These are phyloP conservation scores for Rosalia funebris DNA, from an alignment of 2,888 invertebrate species.

Conservation along the genomic window DNA sequence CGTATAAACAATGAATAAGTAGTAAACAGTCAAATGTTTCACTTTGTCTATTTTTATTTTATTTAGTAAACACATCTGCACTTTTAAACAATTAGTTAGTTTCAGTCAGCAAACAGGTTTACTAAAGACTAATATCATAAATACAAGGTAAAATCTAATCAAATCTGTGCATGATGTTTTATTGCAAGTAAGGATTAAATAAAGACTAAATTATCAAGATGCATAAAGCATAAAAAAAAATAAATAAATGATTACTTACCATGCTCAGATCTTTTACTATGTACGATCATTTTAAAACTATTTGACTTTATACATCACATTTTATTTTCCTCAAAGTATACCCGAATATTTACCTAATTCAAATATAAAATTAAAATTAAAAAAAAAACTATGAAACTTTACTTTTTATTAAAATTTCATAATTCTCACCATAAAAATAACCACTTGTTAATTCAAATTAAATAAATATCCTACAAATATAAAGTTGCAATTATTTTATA, in stretches of 20 bases:
- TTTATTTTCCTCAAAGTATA: constrained; percentile 37
- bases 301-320: constrained; percentile 44
- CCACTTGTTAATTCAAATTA: constrained; percentile 43
- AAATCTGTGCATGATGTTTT: constrained; percentile 51
- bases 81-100: background rate
- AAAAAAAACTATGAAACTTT: constrained; percentile 20
- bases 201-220: constrained; percentile 33
- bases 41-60: constrained; percentile 25
- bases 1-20: constrained; percentile 26
- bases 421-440: constrained; percentile 19
- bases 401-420: constrained; percentile 6
- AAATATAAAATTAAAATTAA: constrained; percentile 37
- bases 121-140: constrained; percentile 41
- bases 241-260: constrained; percentile 40
- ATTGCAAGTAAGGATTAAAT: constrained; percentile 39
- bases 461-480: constrained; percentile 50
- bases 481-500: constrained; percentile 34
- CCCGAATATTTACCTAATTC: constrained; percentile 48
- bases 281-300: constrained; percentile 60
- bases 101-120: constrained; percentile 19
- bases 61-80: constrained; percentile 19
- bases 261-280: constrained; percentile 57
- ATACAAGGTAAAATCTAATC: constrained; percentile 45
- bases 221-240: constrained; percentile 30
- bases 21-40: constrained; percentile 31